Evolutionary conservation across 1,140 invertebrate genomes (phyloP).

Genomic region (Odontomachus brunneus): DNA sequence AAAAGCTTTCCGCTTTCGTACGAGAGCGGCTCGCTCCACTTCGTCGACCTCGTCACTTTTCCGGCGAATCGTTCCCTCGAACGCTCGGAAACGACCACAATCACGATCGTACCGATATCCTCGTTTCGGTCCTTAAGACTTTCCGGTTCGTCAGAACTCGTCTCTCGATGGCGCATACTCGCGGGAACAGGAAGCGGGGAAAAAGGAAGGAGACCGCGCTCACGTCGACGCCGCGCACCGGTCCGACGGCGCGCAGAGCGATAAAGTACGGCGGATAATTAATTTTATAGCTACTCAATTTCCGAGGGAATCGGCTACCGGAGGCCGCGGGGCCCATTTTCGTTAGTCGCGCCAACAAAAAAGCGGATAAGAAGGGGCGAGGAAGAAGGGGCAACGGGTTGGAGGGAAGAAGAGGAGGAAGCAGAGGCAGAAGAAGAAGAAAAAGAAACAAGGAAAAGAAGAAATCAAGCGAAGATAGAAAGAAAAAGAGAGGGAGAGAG

Average conservation of each 20-base stretch:
- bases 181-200: conserved; percentile 5
- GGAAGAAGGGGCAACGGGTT: background rate
- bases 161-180: conserved; percentile 24
- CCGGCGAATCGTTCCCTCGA: conserved; percentile 34
- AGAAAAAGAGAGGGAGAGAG: background rate
- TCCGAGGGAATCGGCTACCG: conserved; percentile 85
- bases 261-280: conserved; percentile 85
- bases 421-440: background rate
- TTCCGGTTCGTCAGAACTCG: conserved; percentile 39
- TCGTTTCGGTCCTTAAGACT: conserved; percentile 58
- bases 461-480: conserved; percentile 1
- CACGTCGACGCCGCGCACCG: conserved; percentile 37
- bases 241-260: conserved; percentile 67
- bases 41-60: conserved; percentile 26
- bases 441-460: background rate
- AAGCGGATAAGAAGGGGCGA: conserved; percentile 61
- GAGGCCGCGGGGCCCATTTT: conserved; percentile 78
- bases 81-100: conserved; percentile 16
- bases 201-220: conserved; percentile 44
- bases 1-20: conserved; percentile 21
- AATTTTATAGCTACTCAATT: conserved; percentile 86
- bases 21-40: conserved; percentile 31
- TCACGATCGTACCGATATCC: conserved; percentile 55
- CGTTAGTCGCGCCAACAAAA: conserved; percentile 78
- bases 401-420: background rate